phyloP scores from a whole-genome alignment of 2,888 invertebrate species.

The Calliphora vomitoria region DNA sequence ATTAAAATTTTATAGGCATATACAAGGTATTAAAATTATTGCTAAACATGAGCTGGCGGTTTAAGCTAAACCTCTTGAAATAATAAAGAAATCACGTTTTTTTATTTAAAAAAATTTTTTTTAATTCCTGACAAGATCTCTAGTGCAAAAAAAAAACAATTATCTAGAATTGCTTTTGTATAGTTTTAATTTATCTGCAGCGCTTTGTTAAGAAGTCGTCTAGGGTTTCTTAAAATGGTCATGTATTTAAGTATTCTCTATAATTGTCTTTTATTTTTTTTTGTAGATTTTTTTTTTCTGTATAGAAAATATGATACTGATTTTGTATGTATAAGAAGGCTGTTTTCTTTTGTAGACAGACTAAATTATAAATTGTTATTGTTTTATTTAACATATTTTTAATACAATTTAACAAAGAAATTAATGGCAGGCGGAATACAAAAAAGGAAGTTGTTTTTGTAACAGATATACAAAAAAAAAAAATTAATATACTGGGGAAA shows the following conservation, averaged over 20 bases:
- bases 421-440: conserved; percentile 42
- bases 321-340: background rate
- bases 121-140: background rate
- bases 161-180: conserved; percentile 21
- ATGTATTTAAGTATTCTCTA: conserved; percentile 33
- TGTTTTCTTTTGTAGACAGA: conserved; percentile 5
- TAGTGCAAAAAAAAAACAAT: no score
- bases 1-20: conserved; percentile 1
- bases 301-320: conserved; percentile 41
- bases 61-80: conserved; percentile 3
- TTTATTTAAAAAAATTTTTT: background rate
- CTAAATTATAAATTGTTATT: conserved; percentile 58
- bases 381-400: conserved; percentile 57
- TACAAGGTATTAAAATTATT: background rate
- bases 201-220: conserved; percentile 59
- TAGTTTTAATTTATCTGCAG: conserved; percentile 38
- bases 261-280: conserved; percentile 21
- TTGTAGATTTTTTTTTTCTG: background rate
- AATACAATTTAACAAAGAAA: conserved; percentile 62
- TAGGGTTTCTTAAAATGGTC: conserved; percentile 64
- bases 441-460: conserved; percentile 52
- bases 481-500: background rate
- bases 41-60: no score
- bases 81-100: conserved; percentile 48
- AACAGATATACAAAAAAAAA: background rate